Base-by-base conservation (phyloP, 2,888 invertebrate species). In the Hylaea fasciaria region DNA sequence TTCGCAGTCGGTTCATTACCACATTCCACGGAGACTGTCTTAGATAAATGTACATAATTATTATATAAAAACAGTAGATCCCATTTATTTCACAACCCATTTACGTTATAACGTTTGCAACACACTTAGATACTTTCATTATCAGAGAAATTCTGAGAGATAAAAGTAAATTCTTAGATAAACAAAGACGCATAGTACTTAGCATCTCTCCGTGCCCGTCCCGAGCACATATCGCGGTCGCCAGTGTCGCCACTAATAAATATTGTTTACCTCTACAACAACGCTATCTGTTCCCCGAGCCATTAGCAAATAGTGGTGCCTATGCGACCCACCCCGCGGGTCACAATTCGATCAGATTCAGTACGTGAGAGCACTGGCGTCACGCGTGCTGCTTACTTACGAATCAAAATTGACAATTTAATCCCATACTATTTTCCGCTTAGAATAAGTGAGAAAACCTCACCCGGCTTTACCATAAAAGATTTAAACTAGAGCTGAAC, bases 241-340 rank as follows among this genome's bases (percentile, higher is more conserved):
- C 37, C 12, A 4, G 37, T 5, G 12, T n/a, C 22, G 37, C 12
- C 37, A 12, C 37, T 37, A 32, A 32, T 10, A 32, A 10, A 32
- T 32, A 32, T 32, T 62, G 46, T 62, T 63, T 57, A 66, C 65
- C 45, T 47, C 44, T 40, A 49, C 45, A 45, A 45, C n/a, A 22
- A 32, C 53, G 32, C 62, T 69, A 72, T 70, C 66, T 35, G 41
- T 43, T 48, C 50, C 40, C 45, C 48, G 44, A 61, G 54, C 65
- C 65, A 68, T 71, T 68, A 72, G 64, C 53, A 62, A 65, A 62
- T 59, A 59, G 57, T 51, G 51, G 54, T 41, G 47, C 45, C 48
- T 51, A 63, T 44, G 43, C 57, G 65, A 53, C 46, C 44, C 48
- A 60, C 67, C 68, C 71, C 16, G 14, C 29, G 51, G 46, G 48